Conservation (phyloP, 2,797 vertebrate genomes). For the Odontamblyopus lacepedii region DNA sequence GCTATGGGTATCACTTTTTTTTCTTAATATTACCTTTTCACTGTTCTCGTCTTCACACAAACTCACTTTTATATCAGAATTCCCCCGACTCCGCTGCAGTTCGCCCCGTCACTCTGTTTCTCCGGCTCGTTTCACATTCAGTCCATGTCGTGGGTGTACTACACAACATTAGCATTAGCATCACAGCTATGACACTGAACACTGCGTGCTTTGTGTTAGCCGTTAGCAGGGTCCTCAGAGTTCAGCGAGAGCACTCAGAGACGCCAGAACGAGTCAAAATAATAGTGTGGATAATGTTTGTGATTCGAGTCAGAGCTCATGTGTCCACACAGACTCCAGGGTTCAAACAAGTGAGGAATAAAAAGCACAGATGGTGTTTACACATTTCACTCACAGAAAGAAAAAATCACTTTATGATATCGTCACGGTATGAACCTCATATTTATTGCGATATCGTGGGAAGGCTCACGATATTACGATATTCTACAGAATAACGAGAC, state of each 20-base stretch:
- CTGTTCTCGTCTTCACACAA: not conserved
- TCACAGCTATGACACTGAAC: not conserved
- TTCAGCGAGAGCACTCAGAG: not conserved
- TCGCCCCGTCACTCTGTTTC: not conserved
- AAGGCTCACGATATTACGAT: too few species aligned
- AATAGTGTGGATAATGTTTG: not conserved
- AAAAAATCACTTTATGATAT: too few species aligned
- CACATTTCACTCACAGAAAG: too few species aligned
- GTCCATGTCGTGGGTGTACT: not conserved
- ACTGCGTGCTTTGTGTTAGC: not conserved
- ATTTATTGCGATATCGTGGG: too few species aligned
- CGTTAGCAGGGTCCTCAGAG: conserved; percentile 1
- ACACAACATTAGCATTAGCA: conserved; percentile 3
- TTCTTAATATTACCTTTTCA: too few species aligned
- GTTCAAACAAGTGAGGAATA: too few species aligned
- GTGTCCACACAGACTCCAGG: not conserved
- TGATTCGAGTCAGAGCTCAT: not conserved
- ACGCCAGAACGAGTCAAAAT: not conserved
- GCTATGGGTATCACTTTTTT: too few species aligned
- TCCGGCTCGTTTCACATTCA: conserved; percentile 1
- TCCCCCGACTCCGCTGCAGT: not conserved
- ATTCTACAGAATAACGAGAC: too few species aligned
- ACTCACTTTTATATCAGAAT: not conserved
- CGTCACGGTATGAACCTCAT: too few species aligned
- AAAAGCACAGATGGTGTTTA: too few species aligned